Percentiles rank a stretch among this genome's conserved stretches.
Conservation (phyloP, 1,140 invertebrate genomes). For the Ericerus pela region DNA sequence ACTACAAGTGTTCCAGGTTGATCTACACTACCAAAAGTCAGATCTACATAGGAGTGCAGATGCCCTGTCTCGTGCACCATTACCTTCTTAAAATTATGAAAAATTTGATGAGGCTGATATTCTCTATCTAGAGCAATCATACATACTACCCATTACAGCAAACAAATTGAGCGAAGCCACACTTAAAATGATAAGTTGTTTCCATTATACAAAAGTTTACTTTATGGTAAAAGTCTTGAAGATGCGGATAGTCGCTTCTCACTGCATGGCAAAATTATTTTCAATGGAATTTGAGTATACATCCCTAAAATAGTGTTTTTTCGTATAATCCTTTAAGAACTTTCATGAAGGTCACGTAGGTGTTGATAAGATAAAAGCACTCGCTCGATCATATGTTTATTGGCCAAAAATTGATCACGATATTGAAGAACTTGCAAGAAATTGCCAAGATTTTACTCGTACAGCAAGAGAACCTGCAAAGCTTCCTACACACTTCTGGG, state of each 20-base stretch:
- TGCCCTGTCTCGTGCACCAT: conserved; percentile 8
- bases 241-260: neutral
- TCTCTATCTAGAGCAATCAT: neutral
- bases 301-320: conserved; percentile 7
- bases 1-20: conserved; percentile 14
- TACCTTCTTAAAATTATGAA: neutral
- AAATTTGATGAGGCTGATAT: neutral
- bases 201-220: neutral
- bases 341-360: conserved; percentile 36
- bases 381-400: conserved; percentile 28
- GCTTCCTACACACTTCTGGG: conserved; percentile 17
- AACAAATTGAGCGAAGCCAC: neutral
- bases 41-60: conserved; percentile 13
- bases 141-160: neutral
- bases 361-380: conserved; percentile 37
- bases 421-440: conserved; percentile 31
- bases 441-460: conserved; percentile 9
- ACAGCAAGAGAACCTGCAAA: conserved; percentile 19
- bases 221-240: neutral
- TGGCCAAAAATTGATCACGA: conserved; percentile 33
- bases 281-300: conserved; percentile 4
- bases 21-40: conserved; percentile 13
- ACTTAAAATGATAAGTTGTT: neutral
- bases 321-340: conserved; percentile 8
- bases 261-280: neutral